These are phyloP conservation scores for Drosophila sordidula DNA, from an alignment of 2,888 invertebrate species.

Conservation along the genomic window DNA sequence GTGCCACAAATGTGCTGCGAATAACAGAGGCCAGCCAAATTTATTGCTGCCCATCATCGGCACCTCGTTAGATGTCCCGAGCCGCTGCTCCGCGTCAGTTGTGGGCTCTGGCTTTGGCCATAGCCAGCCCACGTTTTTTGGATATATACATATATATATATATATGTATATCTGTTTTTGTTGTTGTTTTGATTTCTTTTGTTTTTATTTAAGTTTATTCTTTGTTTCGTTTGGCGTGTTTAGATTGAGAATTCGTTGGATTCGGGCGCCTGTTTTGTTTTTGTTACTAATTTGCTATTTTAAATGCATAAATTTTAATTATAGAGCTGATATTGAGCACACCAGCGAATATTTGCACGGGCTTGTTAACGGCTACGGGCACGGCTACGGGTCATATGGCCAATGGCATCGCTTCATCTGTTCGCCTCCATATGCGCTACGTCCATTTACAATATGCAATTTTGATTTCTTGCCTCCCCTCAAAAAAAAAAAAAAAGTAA, in stretches of 20 bases:
- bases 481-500: background rate
- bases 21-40: constrained; percentile 74
- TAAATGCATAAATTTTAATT: constrained; percentile 78
- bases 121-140: constrained; percentile 29
- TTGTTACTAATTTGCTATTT: constrained; percentile 73
- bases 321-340: constrained; percentile 51
- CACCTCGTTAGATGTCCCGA: constrained; percentile 78
- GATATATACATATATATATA: background rate
- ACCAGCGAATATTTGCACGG: constrained; percentile 22
- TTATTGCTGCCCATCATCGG: constrained; percentile 82
- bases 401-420: constrained; percentile 21
- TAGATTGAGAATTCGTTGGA: constrained; percentile 45
- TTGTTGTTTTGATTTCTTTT: constrained; percentile 27
- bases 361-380: too few species aligned
- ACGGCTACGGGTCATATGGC: constrained; percentile 31
- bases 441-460: constrained; percentile 23
- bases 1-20: constrained; percentile 74
- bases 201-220: constrained; percentile 44
- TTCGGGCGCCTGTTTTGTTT: constrained; percentile 59
- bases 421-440: constrained; percentile 18
- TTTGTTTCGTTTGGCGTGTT: constrained; percentile 46
- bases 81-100: constrained; percentile 55
- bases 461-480: constrained; percentile 2
- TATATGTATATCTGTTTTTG: background rate
- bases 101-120: constrained; percentile 32